Conservation (phyloP, 92 coral and sea anemone genomes). For the Epizoanthus ramosus region DNA sequence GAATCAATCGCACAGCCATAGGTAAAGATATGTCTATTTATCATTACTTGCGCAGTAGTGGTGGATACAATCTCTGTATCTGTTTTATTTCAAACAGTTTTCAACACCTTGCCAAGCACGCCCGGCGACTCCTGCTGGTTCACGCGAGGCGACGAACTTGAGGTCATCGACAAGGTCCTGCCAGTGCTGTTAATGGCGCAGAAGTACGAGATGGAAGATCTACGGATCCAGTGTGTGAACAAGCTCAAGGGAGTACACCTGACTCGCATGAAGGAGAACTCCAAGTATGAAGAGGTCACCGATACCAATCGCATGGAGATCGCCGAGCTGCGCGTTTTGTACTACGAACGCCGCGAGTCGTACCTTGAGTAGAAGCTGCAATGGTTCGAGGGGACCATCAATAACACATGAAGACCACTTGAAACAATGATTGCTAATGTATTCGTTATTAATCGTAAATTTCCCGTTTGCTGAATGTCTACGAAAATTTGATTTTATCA, state of each 20-base stretch:
- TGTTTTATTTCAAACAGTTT: conserved; percentile 1
- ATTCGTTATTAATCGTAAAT: too few relatives aligned
- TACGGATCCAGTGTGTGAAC: conserved; percentile 9
- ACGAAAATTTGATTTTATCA: too few relatives aligned
- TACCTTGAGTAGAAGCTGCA: neutral
- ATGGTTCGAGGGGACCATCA: too few relatives aligned
- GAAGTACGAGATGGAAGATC: conserved; percentile 19
- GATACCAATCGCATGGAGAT: conserved; percentile 29
- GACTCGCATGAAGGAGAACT: conserved; percentile 25
- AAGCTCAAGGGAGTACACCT: conserved; percentile 26
- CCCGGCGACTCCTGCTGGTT: conserved; percentile 24
- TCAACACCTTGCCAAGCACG: conserved; percentile 20
- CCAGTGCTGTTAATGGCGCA: conserved; percentile 28
- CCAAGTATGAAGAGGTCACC: conserved; percentile 18
- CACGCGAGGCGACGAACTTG: conserved; percentile 16
- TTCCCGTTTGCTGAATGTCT: too few relatives aligned
- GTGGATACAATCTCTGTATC: too few relatives aligned
- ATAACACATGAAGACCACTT: too few relatives aligned
- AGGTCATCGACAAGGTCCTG: conserved; percentile 25
- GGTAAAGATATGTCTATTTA: too few relatives aligned
- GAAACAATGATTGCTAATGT: too few relatives aligned
- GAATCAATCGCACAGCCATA: too few relatives aligned
- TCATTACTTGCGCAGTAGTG: too few relatives aligned
- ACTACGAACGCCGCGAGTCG: conserved; percentile 32
- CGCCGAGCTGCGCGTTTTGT: conserved; percentile 29